phyloP scores from a whole-genome alignment of 1,140 invertebrate genomes.

The Gonatopus flavifemur region DNA sequence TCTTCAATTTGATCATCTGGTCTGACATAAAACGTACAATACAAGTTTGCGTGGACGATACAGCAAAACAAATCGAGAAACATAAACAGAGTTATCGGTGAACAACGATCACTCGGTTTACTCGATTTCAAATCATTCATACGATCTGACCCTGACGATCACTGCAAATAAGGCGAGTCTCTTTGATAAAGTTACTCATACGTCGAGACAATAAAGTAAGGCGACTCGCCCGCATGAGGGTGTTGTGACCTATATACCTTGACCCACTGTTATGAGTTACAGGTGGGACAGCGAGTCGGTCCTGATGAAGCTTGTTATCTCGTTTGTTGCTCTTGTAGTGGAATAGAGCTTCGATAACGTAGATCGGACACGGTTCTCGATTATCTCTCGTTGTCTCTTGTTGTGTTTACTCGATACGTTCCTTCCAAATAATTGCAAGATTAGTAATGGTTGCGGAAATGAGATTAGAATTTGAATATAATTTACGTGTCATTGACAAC shows the following conservation, averaged over 20 bases:
- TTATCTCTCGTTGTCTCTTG: no score
- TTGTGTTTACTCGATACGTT: no score
- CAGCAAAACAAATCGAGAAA: no score
- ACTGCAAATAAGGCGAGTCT: slow-evolving; percentile 42
- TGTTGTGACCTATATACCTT: slow-evolving; percentile 55
- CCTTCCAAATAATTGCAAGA: no score
- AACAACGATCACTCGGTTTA: no score
- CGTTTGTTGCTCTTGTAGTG: slow-evolving; percentile 20
- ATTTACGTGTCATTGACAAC: no score
- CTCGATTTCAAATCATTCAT: slow-evolving; percentile 10
- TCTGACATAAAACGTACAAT: no score
- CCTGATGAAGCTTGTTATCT: slow-evolving; percentile 39
- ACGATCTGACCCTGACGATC: slow-evolving; percentile 33
- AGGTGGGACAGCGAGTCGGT: slow-evolving; percentile 35
- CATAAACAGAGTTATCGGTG: no score
- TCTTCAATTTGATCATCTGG: no score
- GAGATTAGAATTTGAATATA: no score
- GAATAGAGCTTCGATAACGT: slow-evolving; percentile 29
- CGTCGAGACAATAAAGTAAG: slow-evolving; percentile 40
- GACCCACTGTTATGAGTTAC: slow-evolving; percentile 49
- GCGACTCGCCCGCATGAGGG: slow-evolving; percentile 54
- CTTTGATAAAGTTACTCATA: slow-evolving; percentile 38
- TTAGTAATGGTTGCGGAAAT: no score
- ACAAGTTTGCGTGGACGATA: no score
- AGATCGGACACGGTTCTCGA: slow-evolving; percentile 20